Conservation (phyloP, 2,797 vertebrate species). For the Myripristis jacobus region DNA sequence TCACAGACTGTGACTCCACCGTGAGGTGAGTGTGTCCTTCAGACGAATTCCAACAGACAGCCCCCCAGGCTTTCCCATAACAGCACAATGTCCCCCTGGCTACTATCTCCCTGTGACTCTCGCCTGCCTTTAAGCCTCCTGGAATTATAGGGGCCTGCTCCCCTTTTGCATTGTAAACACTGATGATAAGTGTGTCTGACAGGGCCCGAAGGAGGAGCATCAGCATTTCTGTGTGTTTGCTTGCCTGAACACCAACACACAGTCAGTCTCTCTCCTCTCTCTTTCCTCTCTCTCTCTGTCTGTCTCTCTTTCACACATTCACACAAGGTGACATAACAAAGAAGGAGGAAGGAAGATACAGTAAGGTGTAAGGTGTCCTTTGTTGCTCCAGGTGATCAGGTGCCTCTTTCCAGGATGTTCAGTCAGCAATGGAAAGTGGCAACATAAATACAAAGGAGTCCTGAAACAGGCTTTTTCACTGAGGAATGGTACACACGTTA, state of each 20-base stretch:
- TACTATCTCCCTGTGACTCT: slow-evolving; percentile 31
- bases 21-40: slow-evolving; percentile 62
- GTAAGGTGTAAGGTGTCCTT: neutral
- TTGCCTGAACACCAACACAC: slow-evolving; percentile 35
- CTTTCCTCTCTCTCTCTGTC: slow-evolving; percentile 1
- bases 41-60: slow-evolving; percentile 35
- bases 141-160: slow-evolving; percentile 50
- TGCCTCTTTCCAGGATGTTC: neutral
- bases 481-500: neutral
- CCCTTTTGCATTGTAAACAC: slow-evolving; percentile 55
- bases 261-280: slow-evolving; percentile 4
- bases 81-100: slow-evolving; percentile 22
- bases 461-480: neutral
- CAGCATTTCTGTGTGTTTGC: slow-evolving; percentile 59
- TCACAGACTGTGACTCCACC: slow-evolving; percentile 43
- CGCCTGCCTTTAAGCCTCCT: slow-evolving; percentile 35
- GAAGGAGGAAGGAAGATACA: neutral
- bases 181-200: slow-evolving; percentile 70
- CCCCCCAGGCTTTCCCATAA: slow-evolving; percentile 38
- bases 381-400: slow-evolving; percentile 5
- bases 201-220: slow-evolving; percentile 70
- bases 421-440: neutral
- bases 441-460: neutral
- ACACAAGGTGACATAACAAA: neutral
- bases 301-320: slow-evolving; percentile 16